Percentiles rank a stretch among this genome's conserved stretches.
These are phyloP conservation scores for Alethe castanea DNA, from an alignment of 2,113 vertebrate species.

Conservation along the genomic window DNA sequence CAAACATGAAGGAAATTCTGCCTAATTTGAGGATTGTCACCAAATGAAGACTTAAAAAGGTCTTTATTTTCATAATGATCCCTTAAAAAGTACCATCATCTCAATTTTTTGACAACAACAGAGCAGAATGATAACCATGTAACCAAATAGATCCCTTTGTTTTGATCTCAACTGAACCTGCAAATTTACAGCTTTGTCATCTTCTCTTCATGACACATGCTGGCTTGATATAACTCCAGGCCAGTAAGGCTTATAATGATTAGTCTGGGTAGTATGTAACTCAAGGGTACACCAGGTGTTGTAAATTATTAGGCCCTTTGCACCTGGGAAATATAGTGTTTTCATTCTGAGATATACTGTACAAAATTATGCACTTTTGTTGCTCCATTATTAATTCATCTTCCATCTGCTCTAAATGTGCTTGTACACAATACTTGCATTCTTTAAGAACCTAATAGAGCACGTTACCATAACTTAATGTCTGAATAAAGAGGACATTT, in stretches of 20 bases:
- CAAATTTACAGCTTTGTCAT: constrained; percentile 8
- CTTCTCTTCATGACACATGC: neutral
- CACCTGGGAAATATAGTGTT: constrained; percentile 19
- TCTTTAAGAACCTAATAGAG: neutral
- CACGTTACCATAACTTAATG: neutral
- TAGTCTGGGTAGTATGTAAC: constrained; percentile 24
- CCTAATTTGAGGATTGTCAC: neutral
- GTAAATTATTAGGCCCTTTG: constrained; percentile 45
- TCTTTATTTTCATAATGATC: neutral
- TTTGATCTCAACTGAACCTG: neutral
- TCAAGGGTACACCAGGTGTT: neutral
- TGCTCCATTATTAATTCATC: constrained; percentile 8
- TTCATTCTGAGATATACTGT: neutral
- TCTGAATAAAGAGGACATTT: neutral
- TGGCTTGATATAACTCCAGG: neutral
- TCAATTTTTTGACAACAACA: neutral
- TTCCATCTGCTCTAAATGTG: constrained; percentile 19
- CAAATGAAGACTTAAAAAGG: neutral
- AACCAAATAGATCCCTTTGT: neutral
- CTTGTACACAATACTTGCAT: neutral
- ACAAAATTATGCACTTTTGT: neutral
- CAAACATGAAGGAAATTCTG: neutral
- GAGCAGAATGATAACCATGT: neutral
- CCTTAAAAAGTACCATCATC: neutral
- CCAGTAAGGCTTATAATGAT: constrained; percentile 33